A percentile compares a stretch with the other conserved stretches of the same genome.
phyloP scores from a whole-genome alignment of 1,140 invertebrate species.

The Aphidius ervi region DNA sequence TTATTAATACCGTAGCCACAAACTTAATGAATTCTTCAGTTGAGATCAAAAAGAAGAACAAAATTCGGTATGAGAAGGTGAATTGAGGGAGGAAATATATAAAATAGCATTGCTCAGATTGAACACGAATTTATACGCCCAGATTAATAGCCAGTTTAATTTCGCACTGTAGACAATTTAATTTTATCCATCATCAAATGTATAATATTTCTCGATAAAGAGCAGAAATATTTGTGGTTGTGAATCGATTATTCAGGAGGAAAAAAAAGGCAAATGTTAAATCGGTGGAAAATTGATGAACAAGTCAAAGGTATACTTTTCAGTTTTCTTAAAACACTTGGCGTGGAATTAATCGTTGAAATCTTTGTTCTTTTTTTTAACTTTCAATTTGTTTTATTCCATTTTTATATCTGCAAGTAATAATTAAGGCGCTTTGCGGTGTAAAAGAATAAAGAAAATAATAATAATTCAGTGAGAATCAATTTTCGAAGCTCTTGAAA shows the following conservation, averaged over 20 bases:
- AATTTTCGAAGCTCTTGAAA: conserved; percentile 51
- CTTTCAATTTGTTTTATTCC: not conserved
- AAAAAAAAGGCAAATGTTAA: conserved; percentile 2
- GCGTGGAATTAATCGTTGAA: conserved; percentile 12
- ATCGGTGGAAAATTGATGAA: conserved; percentile 10
- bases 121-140: conserved; percentile 11
- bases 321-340: conserved; percentile 3
- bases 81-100: conserved; percentile 27
- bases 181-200: too few species aligned
- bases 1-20: conserved; percentile 43
- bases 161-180: too few species aligned
- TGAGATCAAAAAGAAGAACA: conserved; percentile 38
- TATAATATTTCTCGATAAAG: too few species aligned
- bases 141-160: conserved; percentile 8
- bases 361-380: conserved; percentile 1
- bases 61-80: not conserved
- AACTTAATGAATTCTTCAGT: conserved; percentile 45
- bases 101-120: conserved; percentile 4
- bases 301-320: not conserved
- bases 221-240: not conserved
- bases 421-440: conserved; percentile 53
- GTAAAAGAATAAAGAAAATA: conserved; percentile 32
- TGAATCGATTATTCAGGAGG: not conserved
- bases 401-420: conserved; percentile 31
- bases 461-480: conserved; percentile 51